Conservation (phyloP, 2,888 invertebrate genomes). For the Papilio protenor region DNA sequence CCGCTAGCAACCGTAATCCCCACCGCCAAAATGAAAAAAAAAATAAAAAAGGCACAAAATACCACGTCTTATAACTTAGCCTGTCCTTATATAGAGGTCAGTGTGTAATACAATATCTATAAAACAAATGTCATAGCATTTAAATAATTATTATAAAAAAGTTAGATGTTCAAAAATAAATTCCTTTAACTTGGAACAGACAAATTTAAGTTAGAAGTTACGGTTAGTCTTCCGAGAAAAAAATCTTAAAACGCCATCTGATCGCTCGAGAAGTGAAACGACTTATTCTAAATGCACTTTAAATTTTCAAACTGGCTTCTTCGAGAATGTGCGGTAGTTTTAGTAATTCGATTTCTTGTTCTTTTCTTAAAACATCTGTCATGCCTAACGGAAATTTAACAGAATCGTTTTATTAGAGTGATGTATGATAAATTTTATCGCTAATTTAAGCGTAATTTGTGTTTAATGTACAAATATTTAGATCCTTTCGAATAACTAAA, state of each 20-base stretch:
- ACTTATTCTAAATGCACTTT: conserved; percentile 1
- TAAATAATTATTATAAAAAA: no score
- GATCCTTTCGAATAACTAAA: no score
- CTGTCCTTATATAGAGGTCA: no score
- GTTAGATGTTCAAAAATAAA: not conserved
- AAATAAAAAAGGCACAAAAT: no score
- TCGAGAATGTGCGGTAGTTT: not conserved
- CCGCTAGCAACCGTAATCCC: no score
- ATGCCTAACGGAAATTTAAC: not conserved
- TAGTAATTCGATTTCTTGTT: not conserved
- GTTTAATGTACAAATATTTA: not conserved
- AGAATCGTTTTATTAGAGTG: not conserved
- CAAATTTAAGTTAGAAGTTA: not conserved
- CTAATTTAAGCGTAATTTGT: no score
- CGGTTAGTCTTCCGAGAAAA: not conserved
- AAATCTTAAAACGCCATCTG: not conserved
- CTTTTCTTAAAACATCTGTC: not conserved
- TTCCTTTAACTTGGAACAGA: not conserved
- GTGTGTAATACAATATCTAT: not conserved
- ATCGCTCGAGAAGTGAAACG: not conserved
- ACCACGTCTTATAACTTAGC: no score
- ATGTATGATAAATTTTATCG: no score
- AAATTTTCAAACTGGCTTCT: conserved; percentile 8
- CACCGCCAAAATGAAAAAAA: no score
- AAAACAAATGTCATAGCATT: not conserved